A percentile compares a stretch with the other conserved stretches of the same genome.
Conservation (phyloP, 1,140 invertebrate genomes). For the Plectrocnemia conspersa region DNA sequence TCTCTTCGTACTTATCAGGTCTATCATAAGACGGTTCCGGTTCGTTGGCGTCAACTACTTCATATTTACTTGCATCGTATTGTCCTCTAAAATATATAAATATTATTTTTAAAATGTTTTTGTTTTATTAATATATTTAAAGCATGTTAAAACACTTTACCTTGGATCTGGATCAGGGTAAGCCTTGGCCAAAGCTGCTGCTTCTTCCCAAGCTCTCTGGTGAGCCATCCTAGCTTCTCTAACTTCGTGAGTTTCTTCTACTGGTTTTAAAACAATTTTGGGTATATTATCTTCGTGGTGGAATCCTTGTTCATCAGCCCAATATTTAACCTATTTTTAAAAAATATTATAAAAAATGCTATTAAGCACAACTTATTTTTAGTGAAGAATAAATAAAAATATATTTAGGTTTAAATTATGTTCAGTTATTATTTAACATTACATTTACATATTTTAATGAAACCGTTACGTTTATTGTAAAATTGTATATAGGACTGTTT, state of each 20-base stretch:
- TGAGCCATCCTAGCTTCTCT: constrained; percentile 57
- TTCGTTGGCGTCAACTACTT: constrained; percentile 17
- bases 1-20: constrained; percentile 4
- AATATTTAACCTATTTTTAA: constrained; percentile 55
- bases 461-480: too few species aligned
- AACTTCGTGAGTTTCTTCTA: constrained; percentile 57
- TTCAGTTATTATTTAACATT: too few species aligned
- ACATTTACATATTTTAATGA: too few species aligned
- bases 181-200: constrained; percentile 52
- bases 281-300: constrained; percentile 64
- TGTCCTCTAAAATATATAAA: constrained; percentile 16
- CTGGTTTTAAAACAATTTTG: constrained; percentile 53
- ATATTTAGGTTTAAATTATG: too few species aligned
- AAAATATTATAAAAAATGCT: not conserved
- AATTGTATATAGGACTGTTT: too few species aligned
- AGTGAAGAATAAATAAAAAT: not conserved
- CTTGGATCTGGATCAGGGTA: constrained; percentile 51
- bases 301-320: constrained; percentile 60
- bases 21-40: not conserved
- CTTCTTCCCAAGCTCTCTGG: constrained; percentile 57
- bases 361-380: not conserved
- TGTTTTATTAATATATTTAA: constrained; percentile 8
- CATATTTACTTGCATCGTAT: constrained; percentile 23
- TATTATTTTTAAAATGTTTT: constrained; percentile 1
- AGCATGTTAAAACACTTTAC: constrained; percentile 36